phyloP scores from a whole-genome alignment of 2,888 invertebrate species.

The Dynastes tityus region DNA sequence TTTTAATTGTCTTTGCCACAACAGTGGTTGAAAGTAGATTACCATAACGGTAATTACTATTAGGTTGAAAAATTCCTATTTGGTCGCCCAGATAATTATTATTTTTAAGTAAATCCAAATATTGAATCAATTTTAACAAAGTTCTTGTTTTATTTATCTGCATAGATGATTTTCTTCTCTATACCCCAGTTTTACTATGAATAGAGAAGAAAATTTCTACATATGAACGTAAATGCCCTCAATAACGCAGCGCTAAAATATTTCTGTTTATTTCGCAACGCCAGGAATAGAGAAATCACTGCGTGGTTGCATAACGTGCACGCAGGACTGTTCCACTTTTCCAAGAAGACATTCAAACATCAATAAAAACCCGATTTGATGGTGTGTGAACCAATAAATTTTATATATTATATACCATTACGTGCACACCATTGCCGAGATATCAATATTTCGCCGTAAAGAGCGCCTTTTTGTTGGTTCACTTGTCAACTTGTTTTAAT shows the following conservation, averaged over 20 bases:
- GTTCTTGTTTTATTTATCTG: too few relatives aligned
- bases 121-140: too few relatives aligned
- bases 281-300: background rate
- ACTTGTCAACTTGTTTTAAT: slow-evolving; percentile 4
- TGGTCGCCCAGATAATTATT: too few relatives aligned
- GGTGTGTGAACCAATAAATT: slow-evolving; percentile 27
- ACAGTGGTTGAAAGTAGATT: too few relatives aligned
- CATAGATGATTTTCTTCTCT: too few relatives aligned
- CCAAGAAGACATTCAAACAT: slow-evolving; percentile 16
- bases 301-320: background rate
- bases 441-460: slow-evolving; percentile 14
- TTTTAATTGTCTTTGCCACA: too few relatives aligned
- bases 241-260: background rate
- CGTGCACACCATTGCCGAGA: background rate
- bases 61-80: too few relatives aligned
- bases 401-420: slow-evolving; percentile 10
- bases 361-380: slow-evolving; percentile 14
- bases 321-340: slow-evolving; percentile 13
- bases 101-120: too few relatives aligned
- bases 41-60: too few relatives aligned
- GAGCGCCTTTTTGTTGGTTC: background rate
- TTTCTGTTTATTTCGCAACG: slow-evolving; percentile 20
- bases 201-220: background rate
- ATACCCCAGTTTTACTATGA: too few relatives aligned
- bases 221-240: background rate